Evolutionary conservation across 1,140 invertebrate genomes (phyloP), one percentile per base, ranked within the genome.

Genomic region (Ectropis grisescens): DNA sequence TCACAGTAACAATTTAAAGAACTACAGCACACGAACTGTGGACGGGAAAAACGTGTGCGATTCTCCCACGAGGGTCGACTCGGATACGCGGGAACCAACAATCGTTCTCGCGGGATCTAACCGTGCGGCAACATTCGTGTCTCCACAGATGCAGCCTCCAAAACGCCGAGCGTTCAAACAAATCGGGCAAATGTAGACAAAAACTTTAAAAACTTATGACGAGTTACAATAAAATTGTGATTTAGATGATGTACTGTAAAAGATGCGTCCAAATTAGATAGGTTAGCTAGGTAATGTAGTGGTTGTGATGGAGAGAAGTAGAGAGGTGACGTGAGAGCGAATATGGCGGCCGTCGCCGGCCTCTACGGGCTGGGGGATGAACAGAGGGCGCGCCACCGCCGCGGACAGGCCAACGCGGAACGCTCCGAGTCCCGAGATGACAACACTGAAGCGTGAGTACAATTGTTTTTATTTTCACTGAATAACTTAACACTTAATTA

Each of bases 171-270:
- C 13, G n/a, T 25, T 34, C 16, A 8, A 8, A 3, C 3, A 19
- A 19, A 19, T 19, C 16, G 8, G 34, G 25, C 30, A 39, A 47
- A 33, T 45, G 22, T 52, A 46, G 41, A 37, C 41, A 19, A 7
- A 26, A 26, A 10, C 6, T 10, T 6, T 6, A 42, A 53, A 37
- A 53, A 71, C 68, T 72, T 76, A 76, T 72, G 71, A 76, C 57
- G 52, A 51, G 55, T 66, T 72, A 75, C 74, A 79, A 79, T 79
- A 79, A 35, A 65, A 75, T 69, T 79, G 74, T 79, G 74, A 79
- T 79, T 58, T 62, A 66, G 40, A 13, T 12, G 16, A 37, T 41
- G 37, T 48, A 64, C 48, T 66, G 52, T 66, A 78, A 70, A 68
- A 51, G 57, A 78, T 54, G 72, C 72, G 72, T 78, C 72, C 72